Base-by-base conservation (phyloP, 2,888 invertebrate genomes). In the Ennomos fuscantarius region DNA sequence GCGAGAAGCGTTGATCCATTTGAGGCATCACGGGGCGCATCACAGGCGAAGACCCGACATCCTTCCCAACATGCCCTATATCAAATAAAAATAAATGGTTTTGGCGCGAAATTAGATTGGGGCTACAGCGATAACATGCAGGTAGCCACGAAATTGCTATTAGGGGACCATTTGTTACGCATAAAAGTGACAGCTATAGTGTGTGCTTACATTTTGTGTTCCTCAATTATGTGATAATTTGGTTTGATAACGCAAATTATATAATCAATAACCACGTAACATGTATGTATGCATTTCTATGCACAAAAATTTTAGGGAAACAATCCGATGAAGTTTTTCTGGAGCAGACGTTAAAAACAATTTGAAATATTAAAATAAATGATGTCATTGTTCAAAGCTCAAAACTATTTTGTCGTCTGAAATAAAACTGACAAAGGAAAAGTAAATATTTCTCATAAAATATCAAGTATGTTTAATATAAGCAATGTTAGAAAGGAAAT, bases 1-100 rank as follows among this genome's bases (percentile, higher is more conserved):
- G 86, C 76, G 84, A 65, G 89, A 90, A 63, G 78, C 88, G 1
- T 78, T 87, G 54, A 89, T 91, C 69, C 92, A 90, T 76, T 78
- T 92, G 70, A 81, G 92, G 72, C 92, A 92, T 64, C 90, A 90
- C 64, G 90, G 90, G 37, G 70, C 76, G 12, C 92, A 90, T 64
- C 91, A 87, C 63, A 81, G 87, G 8, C 81, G 87, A 69, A 89
- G 86, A 72, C 79, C 84, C 9, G 90, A 90, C 51, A 69, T 72
- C 10, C 68, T 85, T 13, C 87, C 88, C 13, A 86, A 88, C 62
- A 76, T 82, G 69, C 87, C 89, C 44, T 90, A 87, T 67, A 89
- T 88, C 55, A 90, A 90, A 84, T 89, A 81, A 79, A 70, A 47
- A 56, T 56, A 65, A 69, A 53, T 63, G 56, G 65, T 66, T 48